These are phyloP conservation scores for Panthera tigris DNA, from an alignment of 2,113 vertebrate species.

Conservation along the genomic window DNA sequence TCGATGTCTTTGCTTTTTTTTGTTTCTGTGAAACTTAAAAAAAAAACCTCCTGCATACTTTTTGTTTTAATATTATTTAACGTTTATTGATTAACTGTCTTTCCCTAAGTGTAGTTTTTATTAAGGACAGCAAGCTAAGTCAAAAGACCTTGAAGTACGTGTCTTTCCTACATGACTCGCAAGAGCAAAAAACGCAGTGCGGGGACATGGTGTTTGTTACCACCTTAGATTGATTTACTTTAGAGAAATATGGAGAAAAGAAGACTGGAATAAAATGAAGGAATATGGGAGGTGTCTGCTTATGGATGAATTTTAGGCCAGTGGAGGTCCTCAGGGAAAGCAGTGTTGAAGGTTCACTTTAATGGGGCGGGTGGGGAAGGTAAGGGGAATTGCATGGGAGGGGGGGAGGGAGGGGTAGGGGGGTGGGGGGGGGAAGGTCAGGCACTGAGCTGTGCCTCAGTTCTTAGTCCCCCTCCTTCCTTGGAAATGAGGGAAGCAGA, in stretches of 20 bases:
- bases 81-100: not conserved
- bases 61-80: not conserved
- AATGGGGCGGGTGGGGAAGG: not conserved
- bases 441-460: not conserved
- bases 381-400: not conserved
- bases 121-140: not conserved
- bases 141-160: not conserved
- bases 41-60: not conserved
- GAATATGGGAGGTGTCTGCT: not conserved
- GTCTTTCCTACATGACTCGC: not conserved
- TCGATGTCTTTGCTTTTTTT: conserved; percentile 22
- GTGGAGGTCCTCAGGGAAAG: not conserved
- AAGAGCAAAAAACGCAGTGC: not conserved
- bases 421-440: not conserved
- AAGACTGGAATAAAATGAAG: not conserved
- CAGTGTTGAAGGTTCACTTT: not conserved
- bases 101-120: not conserved
- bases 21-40: conserved; percentile 22
- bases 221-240: not conserved
- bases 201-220: not conserved
- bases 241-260: not conserved
- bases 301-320: not conserved
- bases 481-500: not conserved
- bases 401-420: not conserved
- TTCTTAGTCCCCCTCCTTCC: not conserved